A percentile compares a stretch with the other conserved stretches of the same genome.
Conservation (phyloP, 2,113 vertebrate genomes). For the Odontophorus gujanensis region DNA sequence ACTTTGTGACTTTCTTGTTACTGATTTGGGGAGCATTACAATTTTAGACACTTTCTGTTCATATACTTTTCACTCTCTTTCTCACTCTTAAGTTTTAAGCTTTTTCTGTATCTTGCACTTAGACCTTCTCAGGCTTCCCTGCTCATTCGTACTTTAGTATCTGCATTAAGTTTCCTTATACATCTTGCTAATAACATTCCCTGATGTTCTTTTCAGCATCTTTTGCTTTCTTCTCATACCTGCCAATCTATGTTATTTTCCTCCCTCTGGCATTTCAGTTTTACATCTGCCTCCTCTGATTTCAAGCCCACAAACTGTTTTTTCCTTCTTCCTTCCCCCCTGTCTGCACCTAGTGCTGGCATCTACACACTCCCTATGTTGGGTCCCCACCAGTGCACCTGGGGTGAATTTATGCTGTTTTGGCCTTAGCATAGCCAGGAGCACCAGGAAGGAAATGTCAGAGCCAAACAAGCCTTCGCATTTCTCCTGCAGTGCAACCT, state of each 20-base stretch:
- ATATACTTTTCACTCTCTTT: background rate
- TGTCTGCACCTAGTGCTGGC: background rate
- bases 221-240: background rate
- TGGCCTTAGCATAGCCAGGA: background rate
- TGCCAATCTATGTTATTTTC: background rate
- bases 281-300: background rate
- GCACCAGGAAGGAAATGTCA: background rate
- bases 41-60: background rate
- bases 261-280: background rate
- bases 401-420: background rate
- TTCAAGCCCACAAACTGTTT: background rate
- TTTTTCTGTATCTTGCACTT: background rate
- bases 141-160: background rate
- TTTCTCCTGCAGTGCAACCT: background rate
- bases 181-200: background rate
- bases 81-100: background rate
- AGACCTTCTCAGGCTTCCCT: background rate
- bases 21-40: background rate
- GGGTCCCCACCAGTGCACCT: background rate
- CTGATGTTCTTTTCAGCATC: background rate
- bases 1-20: background rate
- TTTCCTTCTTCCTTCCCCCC: background rate
- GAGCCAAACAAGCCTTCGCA: background rate
- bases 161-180: background rate
- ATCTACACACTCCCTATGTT: background rate